Conservation (phyloP, 2,888 invertebrate species). For the Nomada ferruginata region DNA sequence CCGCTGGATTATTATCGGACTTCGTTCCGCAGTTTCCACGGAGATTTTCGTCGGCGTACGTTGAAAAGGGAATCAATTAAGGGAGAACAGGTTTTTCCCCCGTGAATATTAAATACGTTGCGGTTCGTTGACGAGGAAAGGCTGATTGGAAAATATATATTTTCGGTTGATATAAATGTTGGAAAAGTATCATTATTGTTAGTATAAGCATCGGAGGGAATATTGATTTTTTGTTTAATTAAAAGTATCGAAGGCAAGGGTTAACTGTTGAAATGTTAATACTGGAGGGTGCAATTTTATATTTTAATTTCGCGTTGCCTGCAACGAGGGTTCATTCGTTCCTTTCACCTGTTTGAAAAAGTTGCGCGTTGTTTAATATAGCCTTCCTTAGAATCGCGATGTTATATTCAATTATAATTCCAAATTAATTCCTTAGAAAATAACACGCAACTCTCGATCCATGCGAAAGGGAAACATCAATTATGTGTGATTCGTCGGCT, state of each 20-base stretch:
- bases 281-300: not conserved
- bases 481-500: not conserved
- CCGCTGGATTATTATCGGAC: slow-evolving; percentile 16
- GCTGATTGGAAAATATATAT: not conserved
- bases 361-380: no score
- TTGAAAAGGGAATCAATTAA: slow-evolving; percentile 22
- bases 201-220: no score
- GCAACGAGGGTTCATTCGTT: not conserved
- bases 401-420: no score
- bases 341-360: no score
- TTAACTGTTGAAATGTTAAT: not conserved
- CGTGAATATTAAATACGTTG: not conserved
- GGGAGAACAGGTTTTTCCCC: not conserved
- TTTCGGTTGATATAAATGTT: not conserved
- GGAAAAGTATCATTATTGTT: not conserved
- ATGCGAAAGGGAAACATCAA: not conserved
- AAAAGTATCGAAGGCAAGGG: not conserved
- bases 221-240: not conserved
- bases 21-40: not conserved
- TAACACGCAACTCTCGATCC: not conserved
- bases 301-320: not conserved
- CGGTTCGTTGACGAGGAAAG: not conserved
- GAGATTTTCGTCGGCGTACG: not conserved
- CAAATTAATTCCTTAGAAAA: no score
- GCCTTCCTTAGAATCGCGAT: no score